Evolutionary conservation across 1,140 invertebrate species (phyloP).

Genomic region (Mactra quadrangularis): DNA sequence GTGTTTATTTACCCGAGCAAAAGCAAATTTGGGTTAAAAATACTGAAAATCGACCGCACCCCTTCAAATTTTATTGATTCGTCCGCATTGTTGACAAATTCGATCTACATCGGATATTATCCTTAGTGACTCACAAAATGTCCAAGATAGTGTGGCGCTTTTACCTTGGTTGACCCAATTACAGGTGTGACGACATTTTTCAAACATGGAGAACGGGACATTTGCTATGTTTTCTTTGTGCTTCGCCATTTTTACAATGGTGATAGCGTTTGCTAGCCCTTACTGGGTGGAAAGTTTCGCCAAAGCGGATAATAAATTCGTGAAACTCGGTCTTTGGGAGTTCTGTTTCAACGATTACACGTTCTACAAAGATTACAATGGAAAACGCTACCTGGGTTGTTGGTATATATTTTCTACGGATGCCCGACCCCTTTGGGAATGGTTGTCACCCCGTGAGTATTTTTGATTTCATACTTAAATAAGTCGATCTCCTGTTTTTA

Average conservation of each 20-base stretch:
- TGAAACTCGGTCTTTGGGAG: conserved; percentile 98
- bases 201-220: conserved; percentile 60
- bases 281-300: conserved; percentile 98
- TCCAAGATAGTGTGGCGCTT: conserved; percentile 20
- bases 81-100: conserved; percentile 54
- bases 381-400: conserved; percentile 95
- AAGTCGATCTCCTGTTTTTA: too few relatives aligned
- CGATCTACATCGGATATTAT: conserved; percentile 8
- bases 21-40: too few relatives aligned
- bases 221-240: conserved; percentile 60
- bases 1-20: too few relatives aligned
- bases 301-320: conserved; percentile 94
- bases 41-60: too few relatives aligned
- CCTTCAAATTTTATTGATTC: conserved; percentile 16
- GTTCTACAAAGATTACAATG: conserved; percentile 96
- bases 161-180: conserved; percentile 62
- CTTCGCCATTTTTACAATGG: conserved; percentile 83
- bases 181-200: conserved; percentile 50
- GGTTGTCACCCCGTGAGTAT: conserved; percentile 91
- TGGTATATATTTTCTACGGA: conserved; percentile 96
- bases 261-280: conserved; percentile 95
- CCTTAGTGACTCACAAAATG: not conserved
- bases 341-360: conserved; percentile 97
- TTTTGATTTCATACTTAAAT: too few relatives aligned
- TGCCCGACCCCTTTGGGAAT: conserved; percentile 95